Evolutionary conservation across 2,113 vertebrate species (phyloP).

Genomic region (Equus quagga): DNA sequence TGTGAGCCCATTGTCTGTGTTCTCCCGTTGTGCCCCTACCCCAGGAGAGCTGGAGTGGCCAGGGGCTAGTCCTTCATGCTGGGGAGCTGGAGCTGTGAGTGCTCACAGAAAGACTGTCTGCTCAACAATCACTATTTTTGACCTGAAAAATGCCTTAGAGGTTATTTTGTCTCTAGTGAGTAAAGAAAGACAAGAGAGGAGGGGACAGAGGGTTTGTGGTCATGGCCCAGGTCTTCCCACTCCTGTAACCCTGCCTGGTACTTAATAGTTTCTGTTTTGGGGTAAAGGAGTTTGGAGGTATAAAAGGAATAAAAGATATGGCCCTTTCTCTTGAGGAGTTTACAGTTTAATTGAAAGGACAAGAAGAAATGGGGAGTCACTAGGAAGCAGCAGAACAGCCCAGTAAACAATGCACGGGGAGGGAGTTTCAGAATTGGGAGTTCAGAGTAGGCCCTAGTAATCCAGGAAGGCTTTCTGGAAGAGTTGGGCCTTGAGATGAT

Average conservation of each 20-base stretch:
- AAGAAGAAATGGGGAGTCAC: neutral
- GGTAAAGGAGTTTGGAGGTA: neutral
- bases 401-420: neutral
- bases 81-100: neutral
- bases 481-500: neutral
- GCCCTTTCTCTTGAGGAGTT: neutral
- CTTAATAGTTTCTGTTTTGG: neutral
- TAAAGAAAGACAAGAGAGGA: neutral
- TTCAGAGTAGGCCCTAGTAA: neutral
- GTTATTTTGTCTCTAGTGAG: neutral
- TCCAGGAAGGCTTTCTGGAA: neutral
- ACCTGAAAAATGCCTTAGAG: neutral
- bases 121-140: neutral
- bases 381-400: neutral
- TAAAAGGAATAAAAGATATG: neutral
- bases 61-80: no score
- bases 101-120: neutral
- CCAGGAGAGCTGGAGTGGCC: neutral
- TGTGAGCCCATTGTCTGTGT: neutral
- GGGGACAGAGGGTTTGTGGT: neutral
- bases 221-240: neutral
- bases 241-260: neutral
- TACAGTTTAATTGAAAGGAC: neutral
- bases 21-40: no score
- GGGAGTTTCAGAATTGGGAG: neutral